Percentiles rank a stretch among this genome's conserved stretches.
Conservation (phyloP, 1,140 invertebrate genomes). For the Camponotus pennsylvanicus region DNA sequence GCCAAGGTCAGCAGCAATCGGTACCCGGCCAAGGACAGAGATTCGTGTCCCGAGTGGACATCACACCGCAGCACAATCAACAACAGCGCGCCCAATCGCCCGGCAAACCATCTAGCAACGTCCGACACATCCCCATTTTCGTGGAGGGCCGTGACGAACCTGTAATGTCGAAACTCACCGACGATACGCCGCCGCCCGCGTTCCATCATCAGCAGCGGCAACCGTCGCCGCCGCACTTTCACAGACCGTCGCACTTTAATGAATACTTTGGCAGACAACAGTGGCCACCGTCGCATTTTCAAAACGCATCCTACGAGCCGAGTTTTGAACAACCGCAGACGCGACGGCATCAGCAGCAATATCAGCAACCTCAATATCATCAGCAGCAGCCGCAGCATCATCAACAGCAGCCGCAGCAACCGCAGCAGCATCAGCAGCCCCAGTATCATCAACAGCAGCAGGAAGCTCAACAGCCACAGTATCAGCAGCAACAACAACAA, state of each 20-base stretch:
- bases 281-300: constrained; percentile 74
- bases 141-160: constrained; percentile 93
- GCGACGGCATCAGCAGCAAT: constrained; percentile 76
- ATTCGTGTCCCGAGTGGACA: constrained; percentile 87
- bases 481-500: constrained; percentile 73
- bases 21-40: constrained; percentile 70
- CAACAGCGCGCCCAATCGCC: constrained; percentile 76
- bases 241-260: constrained; percentile 64
- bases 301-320: constrained; percentile 75
- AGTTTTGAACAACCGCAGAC: constrained; percentile 76
- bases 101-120: constrained; percentile 82
- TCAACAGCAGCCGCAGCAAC: constrained; percentile 63
- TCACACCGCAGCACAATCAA: constrained; percentile 84
- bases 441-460: constrained; percentile 63
- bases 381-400: constrained; percentile 78
- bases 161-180: constrained; percentile 88
- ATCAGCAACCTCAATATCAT: constrained; percentile 68
- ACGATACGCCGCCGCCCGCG: constrained; percentile 46
- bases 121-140: constrained; percentile 95
- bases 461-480: constrained; percentile 57
- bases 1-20: constrained; percentile 61
- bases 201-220: constrained; percentile 39
- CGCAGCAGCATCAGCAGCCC: constrained; percentile 67
- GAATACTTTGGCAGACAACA: constrained; percentile 72
- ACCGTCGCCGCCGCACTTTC: constrained; percentile 82